phyloP scores from a whole-genome alignment of 2,888 invertebrate species.

The Ametastegia equiseti region DNA sequence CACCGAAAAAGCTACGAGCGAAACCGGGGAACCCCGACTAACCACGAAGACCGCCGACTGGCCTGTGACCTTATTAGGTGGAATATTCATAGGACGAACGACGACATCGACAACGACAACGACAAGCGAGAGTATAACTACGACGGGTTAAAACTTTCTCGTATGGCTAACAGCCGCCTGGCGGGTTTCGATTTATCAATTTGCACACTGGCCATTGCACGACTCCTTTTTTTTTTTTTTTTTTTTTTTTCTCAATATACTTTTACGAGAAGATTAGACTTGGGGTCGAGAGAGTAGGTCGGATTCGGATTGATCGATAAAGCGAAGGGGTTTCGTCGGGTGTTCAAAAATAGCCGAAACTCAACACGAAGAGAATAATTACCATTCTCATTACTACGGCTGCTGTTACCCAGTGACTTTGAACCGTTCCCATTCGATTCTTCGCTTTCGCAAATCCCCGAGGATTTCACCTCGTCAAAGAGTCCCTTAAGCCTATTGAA shows the following conservation, averaged over 20 bases:
- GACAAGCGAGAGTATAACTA: constrained; percentile 33
- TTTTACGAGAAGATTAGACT: neutral
- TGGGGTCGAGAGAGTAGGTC: neutral
- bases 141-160: constrained; percentile 38
- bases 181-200: too few relatives aligned
- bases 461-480: too few relatives aligned
- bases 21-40: neutral
- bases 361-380: neutral
- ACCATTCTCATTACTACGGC: neutral
- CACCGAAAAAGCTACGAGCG: constrained; percentile 32
- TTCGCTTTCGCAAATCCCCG: too few relatives aligned
- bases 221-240: neutral
- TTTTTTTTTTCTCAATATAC: neutral
- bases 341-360: neutral
- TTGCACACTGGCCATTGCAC: too few relatives aligned
- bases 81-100: constrained; percentile 41
- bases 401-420: neutral
- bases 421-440: neutral
- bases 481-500: neutral
- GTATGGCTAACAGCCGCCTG: neutral
- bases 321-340: neutral
- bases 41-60: constrained; percentile 9
- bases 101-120: too few relatives aligned
- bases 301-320: neutral
- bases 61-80: constrained; percentile 39